phyloP scores from a whole-genome alignment of 2,888 invertebrate species.

The Pammene fasciana region DNA sequence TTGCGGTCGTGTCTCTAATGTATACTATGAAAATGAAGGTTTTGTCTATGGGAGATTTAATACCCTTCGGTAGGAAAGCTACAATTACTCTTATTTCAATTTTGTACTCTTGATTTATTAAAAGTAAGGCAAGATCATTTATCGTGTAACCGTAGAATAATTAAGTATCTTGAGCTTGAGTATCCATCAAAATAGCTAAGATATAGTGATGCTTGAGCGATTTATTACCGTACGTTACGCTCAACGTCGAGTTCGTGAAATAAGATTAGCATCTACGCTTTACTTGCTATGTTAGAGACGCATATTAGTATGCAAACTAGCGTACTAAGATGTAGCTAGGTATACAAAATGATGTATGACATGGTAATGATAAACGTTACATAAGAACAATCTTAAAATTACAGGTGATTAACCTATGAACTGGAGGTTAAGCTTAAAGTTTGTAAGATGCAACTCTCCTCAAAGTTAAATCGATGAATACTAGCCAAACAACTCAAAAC shows the following conservation, averaged over 20 bases:
- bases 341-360: not conserved
- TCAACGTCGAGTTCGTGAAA: slow-evolving; percentile 26
- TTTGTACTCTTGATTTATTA: slow-evolving; percentile 6
- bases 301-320: not conserved
- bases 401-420: not conserved
- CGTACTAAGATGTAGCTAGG: not conserved
- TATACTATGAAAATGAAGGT: not conserved
- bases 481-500: slow-evolving; percentile 1
- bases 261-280: slow-evolving; percentile 23
- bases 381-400: too few relatives aligned
- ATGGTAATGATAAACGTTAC: not conserved
- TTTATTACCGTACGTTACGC: slow-evolving; percentile 25
- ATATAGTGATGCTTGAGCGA: not conserved
- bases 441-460: not conserved
- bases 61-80: too few relatives aligned
- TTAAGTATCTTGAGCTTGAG: slow-evolving; percentile 27
- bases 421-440: not conserved
- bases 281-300: not conserved
- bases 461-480: not conserved
- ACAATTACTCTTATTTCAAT: too few relatives aligned
- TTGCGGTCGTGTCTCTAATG: not conserved
- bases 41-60: too few relatives aligned
- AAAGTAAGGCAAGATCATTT: slow-evolving; percentile 5
- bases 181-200: slow-evolving; percentile 30
- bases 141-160: slow-evolving; percentile 16